These are phyloP conservation scores for Fundulus diaphanus DNA, from an alignment of 2,797 vertebrate species.

Conservation along the genomic window DNA sequence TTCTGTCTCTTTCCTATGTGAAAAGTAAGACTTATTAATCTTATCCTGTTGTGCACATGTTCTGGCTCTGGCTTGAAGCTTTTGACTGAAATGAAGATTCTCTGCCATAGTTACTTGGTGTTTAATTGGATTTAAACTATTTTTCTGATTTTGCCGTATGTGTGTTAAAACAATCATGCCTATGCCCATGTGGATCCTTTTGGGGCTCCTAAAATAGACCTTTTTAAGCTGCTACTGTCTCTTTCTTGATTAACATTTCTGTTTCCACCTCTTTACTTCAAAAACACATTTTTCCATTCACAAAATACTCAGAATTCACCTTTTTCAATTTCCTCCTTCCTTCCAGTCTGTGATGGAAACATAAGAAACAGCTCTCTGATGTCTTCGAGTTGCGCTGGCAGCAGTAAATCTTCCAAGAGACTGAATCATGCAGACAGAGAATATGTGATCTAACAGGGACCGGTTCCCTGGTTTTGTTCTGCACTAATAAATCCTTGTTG, in stretches of 20 bases:
- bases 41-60: neutral
- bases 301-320: conserved; percentile 71
- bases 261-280: neutral
- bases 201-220: neutral
- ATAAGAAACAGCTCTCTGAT: conserved; percentile 60
- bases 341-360: conserved; percentile 75
- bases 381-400: conserved; percentile 47
- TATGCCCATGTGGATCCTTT: neutral
- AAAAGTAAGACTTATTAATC: conserved; percentile 30
- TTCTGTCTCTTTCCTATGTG: conserved; percentile 24
- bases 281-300: conserved; percentile 36
- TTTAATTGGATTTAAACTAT: neutral
- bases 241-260: conserved; percentile 5
- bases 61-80: conserved; percentile 30
- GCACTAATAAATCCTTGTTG: conserved; percentile 60
- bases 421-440: conserved; percentile 40
- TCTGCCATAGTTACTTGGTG: neutral
- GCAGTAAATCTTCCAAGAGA: conserved; percentile 65
- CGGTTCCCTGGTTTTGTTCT: conserved; percentile 53
- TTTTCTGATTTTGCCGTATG: neutral
- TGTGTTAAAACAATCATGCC: neutral
- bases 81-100: neutral
- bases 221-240: conserved; percentile 1
- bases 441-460: conserved; percentile 51
- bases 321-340: conserved; percentile 75